Percentiles rank a stretch among this genome's conserved stretches.
Conservation (phyloP, 2,113 vertebrate species). For the Sprattus sprattus region DNA sequence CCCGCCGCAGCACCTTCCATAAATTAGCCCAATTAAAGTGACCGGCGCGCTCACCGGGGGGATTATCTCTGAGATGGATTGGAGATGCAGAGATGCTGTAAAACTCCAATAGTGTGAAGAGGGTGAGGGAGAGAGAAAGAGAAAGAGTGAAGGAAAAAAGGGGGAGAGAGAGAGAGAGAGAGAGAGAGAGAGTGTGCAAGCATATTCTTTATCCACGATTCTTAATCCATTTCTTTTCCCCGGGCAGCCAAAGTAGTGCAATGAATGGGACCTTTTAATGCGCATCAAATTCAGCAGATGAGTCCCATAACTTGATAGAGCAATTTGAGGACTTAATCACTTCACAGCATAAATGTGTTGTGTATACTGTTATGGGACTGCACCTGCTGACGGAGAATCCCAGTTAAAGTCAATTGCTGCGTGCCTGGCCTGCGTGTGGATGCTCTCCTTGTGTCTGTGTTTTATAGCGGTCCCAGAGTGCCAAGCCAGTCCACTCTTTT, state of each 20-base stretch:
- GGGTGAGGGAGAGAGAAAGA: background rate
- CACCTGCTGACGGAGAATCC: background rate
- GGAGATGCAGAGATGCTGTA: conserved; percentile 11
- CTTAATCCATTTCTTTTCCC: background rate
- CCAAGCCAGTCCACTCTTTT: too few species aligned
- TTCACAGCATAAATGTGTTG: background rate
- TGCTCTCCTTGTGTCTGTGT: background rate
- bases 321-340: background rate
- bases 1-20: background rate
- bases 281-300: background rate
- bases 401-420: background rate
- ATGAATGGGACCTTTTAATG: background rate
- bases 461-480: background rate
- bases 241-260: background rate
- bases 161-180: background rate
- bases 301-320: background rate
- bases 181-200: background rate
- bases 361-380: background rate
- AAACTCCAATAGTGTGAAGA: background rate
- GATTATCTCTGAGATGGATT: conserved; percentile 23
- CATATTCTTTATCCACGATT: background rate
- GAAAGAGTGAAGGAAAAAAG: background rate
- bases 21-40: conserved; percentile 15
- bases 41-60: background rate
- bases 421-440: background rate